These are phyloP conservation scores for Remorina albescens DNA, from an alignment of 2,797 vertebrate species.

Conservation along the genomic window DNA sequence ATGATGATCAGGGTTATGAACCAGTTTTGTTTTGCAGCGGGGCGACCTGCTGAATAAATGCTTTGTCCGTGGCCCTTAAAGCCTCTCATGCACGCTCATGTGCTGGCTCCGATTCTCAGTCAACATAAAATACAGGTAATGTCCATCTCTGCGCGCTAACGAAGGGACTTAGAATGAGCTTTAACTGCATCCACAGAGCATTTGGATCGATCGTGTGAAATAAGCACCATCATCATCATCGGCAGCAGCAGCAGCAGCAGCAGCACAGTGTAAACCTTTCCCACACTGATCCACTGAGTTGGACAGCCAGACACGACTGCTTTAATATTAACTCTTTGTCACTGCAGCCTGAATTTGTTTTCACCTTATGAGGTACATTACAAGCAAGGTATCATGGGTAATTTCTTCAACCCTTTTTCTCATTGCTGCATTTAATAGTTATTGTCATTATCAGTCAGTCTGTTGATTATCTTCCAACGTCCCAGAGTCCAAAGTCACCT, in stretches of 20 bases:
- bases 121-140: constrained; percentile 1
- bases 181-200: background rate
- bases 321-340: background rate
- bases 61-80: constrained; percentile 19
- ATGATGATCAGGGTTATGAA: background rate
- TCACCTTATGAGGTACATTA: background rate
- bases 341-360: background rate
- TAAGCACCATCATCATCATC: background rate
- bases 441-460: too few species aligned
- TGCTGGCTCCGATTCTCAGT: constrained; percentile 5
- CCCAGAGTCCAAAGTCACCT: too few species aligned
- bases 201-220: background rate
- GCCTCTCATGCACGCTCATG: constrained; percentile 12
- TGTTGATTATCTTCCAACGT: too few species aligned
- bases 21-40: background rate
- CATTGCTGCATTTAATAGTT: background rate
- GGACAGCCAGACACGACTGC: background rate
- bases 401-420: background rate
- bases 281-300: background rate
- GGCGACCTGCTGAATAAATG: constrained; percentile 25
- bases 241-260: background rate
- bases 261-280: background rate
- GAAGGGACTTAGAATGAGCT: background rate
- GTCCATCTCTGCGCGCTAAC: background rate
- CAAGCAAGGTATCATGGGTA: background rate